Evolutionary conservation across 2,113 vertebrate genomes (phyloP).

Genomic region (Arothron firmamentum): DNA sequence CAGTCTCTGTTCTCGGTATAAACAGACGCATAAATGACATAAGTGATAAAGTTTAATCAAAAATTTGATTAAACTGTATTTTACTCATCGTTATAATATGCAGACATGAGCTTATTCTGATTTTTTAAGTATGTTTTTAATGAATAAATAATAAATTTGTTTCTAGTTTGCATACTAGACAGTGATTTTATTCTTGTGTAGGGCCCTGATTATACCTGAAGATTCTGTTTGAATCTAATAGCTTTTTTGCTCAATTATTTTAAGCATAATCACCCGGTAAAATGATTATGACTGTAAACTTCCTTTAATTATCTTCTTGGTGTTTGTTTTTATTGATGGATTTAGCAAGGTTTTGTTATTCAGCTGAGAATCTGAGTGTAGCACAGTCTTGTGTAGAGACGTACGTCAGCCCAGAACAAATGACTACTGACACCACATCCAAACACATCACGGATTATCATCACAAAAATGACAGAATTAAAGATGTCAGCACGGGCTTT

Average conservation of each 20-base stretch:
- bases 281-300: background rate
- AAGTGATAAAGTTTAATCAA: too few relatives aligned
- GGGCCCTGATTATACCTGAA: too few relatives aligned
- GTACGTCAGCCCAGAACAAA: conserved; percentile 59
- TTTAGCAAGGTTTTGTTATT: conserved; percentile 4
- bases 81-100: conserved; percentile 8
- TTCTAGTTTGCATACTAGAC: too few relatives aligned
- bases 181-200: too few relatives aligned
- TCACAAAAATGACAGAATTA: conserved; percentile 76
- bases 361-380: conserved; percentile 18
- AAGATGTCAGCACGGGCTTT: conserved; percentile 67
- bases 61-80: conserved; percentile 21
- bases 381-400: conserved; percentile 54
- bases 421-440: conserved; percentile 62
- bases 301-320: background rate
- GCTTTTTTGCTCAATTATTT: background rate
- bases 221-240: too few relatives aligned
- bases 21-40: conserved; percentile 45
- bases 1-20: conserved; percentile 80
- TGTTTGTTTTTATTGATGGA: background rate
- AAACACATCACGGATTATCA: conserved; percentile 78
- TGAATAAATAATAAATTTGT: too few relatives aligned
- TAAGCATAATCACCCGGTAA: background rate
- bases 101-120: too few relatives aligned
- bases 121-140: too few relatives aligned